phyloP scores from a whole-genome alignment of 2,797 vertebrate species.

The Remorina albescens region DNA sequence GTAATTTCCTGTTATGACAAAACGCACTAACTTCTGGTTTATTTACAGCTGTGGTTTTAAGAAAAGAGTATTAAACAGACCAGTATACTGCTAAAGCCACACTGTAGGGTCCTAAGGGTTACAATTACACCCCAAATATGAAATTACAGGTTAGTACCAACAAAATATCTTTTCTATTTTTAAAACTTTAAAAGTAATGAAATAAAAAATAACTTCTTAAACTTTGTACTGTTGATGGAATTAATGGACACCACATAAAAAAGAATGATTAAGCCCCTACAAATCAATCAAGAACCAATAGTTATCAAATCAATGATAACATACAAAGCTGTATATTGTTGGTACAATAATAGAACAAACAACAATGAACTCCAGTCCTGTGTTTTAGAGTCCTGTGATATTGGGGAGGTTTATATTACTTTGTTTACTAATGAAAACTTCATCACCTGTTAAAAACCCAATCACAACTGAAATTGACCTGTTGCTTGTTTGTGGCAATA shows the following conservation, averaged over 20 bases:
- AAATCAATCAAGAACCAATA: neutral
- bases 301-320: neutral
- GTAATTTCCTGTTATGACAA: constrained; percentile 37
- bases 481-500: too few species aligned
- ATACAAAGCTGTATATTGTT: constrained; percentile 9
- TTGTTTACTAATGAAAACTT: neutral
- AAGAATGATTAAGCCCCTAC: neutral
- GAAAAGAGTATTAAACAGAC: neutral
- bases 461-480: too few species aligned
- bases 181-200: neutral
- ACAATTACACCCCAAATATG: neutral
- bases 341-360: neutral
- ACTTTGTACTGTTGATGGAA: neutral
- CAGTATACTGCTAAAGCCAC: constrained; percentile 1
- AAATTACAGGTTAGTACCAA: neutral
- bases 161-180: neutral
- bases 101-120: neutral
- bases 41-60: neutral
- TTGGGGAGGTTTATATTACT: too few species aligned
- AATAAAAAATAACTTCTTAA: neutral
- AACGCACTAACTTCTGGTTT: neutral
- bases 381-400: constrained; percentile 7
- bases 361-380: too few species aligned
- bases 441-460: neutral
- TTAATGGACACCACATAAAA: neutral